Evolutionary conservation across 2,888 invertebrate genomes (phyloP).

Genomic region (Isoperla grammatica): DNA sequence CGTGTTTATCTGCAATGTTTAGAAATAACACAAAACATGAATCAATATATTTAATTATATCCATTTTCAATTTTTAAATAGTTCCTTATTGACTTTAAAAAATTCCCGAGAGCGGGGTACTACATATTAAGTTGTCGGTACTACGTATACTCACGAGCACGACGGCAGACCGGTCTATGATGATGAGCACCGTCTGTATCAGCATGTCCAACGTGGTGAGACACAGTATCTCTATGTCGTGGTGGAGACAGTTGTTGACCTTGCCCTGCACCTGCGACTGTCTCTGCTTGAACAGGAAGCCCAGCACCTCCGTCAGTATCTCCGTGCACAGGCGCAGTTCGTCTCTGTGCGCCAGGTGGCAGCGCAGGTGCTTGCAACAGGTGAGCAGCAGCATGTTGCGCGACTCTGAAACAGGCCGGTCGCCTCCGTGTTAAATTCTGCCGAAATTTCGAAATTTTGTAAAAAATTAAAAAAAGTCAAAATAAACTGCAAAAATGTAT

Average conservation of each 20-base stretch:
- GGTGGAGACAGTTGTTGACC: constrained; percentile 59
- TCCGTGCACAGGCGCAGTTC: constrained; percentile 80
- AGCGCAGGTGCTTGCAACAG: constrained; percentile 77
- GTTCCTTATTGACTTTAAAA: too few species aligned
- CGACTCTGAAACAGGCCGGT: constrained; percentile 76
- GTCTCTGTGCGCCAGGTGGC: constrained; percentile 74
- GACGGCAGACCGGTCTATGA: constrained; percentile 70
- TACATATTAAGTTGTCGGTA: too few species aligned
- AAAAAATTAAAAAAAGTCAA: too few species aligned
- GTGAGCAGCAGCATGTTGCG: constrained; percentile 76
- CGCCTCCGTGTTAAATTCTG: too few species aligned
- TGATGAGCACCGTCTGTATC: constrained; percentile 76
- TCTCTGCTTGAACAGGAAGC: constrained; percentile 52
- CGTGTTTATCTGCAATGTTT: too few species aligned
- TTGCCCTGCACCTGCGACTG: constrained; percentile 42
- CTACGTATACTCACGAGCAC: constrained; percentile 60
- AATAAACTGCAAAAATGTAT: too few species aligned
- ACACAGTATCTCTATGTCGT: constrained; percentile 79
- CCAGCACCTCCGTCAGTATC: constrained; percentile 79
- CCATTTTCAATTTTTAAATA: too few species aligned
- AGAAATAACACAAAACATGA: too few species aligned
- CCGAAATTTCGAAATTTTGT: too few species aligned
- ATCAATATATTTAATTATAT: too few species aligned
- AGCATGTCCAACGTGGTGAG: constrained; percentile 75
- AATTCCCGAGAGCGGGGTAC: too few species aligned